Percentiles rank a stretch among this genome's conserved stretches.
Conservation (phyloP, 2,797 vertebrate species). For the Amphiprion clarkii region DNA sequence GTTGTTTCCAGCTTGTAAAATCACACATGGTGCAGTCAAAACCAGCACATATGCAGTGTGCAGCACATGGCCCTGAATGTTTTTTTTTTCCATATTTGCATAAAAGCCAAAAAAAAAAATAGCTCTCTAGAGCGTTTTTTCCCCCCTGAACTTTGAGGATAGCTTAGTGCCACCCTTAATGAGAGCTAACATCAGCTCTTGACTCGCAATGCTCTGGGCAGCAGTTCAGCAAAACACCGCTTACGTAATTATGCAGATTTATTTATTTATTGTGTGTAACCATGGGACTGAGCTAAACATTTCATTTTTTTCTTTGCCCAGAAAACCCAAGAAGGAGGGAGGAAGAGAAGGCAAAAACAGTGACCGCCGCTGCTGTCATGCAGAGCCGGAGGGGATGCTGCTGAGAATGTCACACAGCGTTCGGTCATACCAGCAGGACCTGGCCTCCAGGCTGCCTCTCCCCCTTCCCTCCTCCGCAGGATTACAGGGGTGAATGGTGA, state of each 20-base stretch:
- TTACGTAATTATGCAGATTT: conserved; percentile 80
- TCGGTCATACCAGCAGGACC: conserved; percentile 66
- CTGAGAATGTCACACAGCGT: conserved; percentile 70
- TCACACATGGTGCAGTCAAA: conserved; percentile 44
- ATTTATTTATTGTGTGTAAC: conserved; percentile 81
- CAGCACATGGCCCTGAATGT: conserved; percentile 24
- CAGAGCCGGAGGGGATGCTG: conserved; percentile 63
- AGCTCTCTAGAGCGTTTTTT: conserved; percentile 4
- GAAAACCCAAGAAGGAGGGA: too few relatives aligned
- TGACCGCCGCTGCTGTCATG: conserved; percentile 56
- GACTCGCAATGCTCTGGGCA: conserved; percentile 48
- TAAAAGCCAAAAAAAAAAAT: conserved; percentile 15
- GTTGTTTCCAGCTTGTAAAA: conserved; percentile 51
- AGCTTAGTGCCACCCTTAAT: conserved; percentile 44
- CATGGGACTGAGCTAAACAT: conserved; percentile 77
- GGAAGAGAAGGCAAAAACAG: conserved; percentile 1
- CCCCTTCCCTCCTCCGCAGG: conserved; percentile 64
- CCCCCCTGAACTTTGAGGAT: conserved; percentile 18
- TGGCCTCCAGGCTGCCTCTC: conserved; percentile 69
- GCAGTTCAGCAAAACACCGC: conserved; percentile 53
- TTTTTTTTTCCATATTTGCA: conserved; percentile 39
- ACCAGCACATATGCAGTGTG: conserved; percentile 24
- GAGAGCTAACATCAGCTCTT: conserved; percentile 48
- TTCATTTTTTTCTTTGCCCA: conserved; percentile 22
- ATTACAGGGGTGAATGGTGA: conserved; percentile 70